phyloP scores from a whole-genome alignment of 2,113 vertebrate species.

The Xiphophorus hellerii region DNA sequence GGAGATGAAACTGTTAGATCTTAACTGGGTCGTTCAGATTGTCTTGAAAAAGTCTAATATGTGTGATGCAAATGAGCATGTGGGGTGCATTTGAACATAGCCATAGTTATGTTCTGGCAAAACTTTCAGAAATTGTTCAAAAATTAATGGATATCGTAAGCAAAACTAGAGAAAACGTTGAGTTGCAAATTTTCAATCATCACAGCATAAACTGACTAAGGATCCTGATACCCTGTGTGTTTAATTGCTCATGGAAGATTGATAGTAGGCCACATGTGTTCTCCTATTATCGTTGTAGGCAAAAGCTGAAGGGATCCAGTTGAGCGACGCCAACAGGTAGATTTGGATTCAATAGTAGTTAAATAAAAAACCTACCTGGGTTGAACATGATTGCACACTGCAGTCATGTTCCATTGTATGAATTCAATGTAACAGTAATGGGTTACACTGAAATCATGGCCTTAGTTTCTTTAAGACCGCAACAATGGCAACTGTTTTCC shows the following conservation, averaged over 20 bases:
- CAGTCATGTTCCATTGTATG: too few relatives aligned
- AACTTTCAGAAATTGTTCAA: neutral
- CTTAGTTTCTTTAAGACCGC: neutral
- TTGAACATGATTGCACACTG: too few relatives aligned
- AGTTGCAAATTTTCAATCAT: neutral
- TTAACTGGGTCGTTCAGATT: too few relatives aligned
- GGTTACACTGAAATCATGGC: neutral
- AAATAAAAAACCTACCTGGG: too few relatives aligned
- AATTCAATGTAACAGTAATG: too few relatives aligned
- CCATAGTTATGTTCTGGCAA: too few relatives aligned
- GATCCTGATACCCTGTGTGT: neutral
- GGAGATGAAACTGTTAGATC: too few relatives aligned
- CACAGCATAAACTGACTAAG: neutral
- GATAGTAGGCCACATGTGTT: neutral
- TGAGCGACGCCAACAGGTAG: too few relatives aligned
- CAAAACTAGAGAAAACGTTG: neutral
- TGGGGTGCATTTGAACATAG: too few relatives aligned
- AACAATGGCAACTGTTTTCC: neutral
- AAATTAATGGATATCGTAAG: neutral
- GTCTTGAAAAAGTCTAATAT: too few relatives aligned
- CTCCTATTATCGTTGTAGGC: neutral
- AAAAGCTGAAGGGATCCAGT: neutral
- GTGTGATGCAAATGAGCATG: too few relatives aligned
- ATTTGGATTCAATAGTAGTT: too few relatives aligned
- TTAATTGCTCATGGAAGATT: neutral